A percentile compares a stretch with the other conserved stretches of the same genome.
phyloP scores from a whole-genome alignment of 2,888 invertebrate species.

The Euclidia mi region DNA sequence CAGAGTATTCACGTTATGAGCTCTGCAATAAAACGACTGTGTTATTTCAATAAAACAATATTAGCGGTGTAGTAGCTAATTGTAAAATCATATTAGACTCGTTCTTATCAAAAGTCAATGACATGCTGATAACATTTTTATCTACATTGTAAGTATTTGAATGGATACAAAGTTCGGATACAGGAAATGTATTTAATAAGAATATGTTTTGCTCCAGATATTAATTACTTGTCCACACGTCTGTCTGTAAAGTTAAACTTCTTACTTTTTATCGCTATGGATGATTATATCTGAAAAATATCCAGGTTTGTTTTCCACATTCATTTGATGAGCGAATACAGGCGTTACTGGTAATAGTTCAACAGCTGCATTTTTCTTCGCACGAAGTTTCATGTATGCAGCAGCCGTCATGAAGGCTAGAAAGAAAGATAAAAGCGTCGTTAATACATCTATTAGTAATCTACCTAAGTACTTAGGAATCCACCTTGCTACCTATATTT shows the following conservation, averaged over 20 bases:
- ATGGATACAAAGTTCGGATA: constrained; percentile 38
- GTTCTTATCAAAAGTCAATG: constrained; percentile 80
- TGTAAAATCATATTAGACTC: constrained; percentile 75
- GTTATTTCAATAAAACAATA: constrained; percentile 61
- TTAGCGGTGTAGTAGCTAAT: constrained; percentile 67
- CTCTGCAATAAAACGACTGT: constrained; percentile 70
- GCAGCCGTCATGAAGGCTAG: constrained; percentile 91
- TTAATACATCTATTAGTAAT: no score
- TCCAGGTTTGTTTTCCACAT: constrained; percentile 86
- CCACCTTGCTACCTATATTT: no score
- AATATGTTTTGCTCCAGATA: neutral
- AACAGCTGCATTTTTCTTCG: constrained; percentile 73
- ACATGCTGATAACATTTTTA: constrained; percentile 85
- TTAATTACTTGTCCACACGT: neutral
- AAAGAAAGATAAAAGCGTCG: constrained; percentile 5
- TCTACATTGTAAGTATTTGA: constrained; percentile 71
- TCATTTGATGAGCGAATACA: constrained; percentile 89
- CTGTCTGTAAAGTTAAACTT: neutral
- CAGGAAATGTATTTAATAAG: constrained; percentile 8
- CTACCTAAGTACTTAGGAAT: no score
- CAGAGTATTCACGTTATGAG: constrained; percentile 89
- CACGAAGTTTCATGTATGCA: constrained; percentile 86
- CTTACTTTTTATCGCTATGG: constrained; percentile 90
- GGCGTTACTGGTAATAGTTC: constrained; percentile 90
- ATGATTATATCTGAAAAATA: constrained; percentile 91